These are phyloP conservation scores for Chrysomela aeneicollis DNA, from an alignment of 2,888 invertebrate species.

Conservation along the genomic window DNA sequence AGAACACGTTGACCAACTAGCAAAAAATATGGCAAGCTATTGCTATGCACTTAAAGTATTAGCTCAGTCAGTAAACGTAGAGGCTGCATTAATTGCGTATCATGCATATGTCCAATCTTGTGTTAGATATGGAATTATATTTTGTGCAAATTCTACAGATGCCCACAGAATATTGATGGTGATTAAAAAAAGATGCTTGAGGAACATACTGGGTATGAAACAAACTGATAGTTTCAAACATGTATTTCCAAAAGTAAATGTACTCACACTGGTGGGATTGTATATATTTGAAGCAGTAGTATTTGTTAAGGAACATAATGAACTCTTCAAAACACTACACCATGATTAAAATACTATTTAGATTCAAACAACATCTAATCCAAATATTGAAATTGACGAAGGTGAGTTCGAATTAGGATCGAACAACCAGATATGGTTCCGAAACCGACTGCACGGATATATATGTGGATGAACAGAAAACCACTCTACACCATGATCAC, in stretches of 20 bases:
- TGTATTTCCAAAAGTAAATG: no score
- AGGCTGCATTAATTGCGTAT: constrained; percentile 10
- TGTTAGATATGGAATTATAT: constrained; percentile 14
- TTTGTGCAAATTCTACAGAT: constrained; percentile 1
- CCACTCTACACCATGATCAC: no score
- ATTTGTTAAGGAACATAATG: no score
- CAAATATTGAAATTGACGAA: background rate
- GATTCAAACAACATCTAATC: constrained; percentile 6
- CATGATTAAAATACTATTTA: constrained; percentile 4
- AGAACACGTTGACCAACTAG: background rate
- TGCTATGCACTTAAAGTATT: constrained; percentile 14
- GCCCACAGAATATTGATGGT: background rate
- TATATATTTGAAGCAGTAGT: background rate
- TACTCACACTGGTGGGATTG: no score
- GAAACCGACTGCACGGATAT: no score
- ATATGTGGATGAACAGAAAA: no score
- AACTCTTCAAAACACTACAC: background rate
- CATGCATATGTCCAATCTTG: constrained; percentile 9
- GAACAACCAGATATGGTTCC: no score
- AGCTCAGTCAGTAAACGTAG: constrained; percentile 4
- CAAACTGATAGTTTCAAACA: no score
- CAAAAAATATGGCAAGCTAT: constrained; percentile 8
- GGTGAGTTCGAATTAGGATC: background rate
- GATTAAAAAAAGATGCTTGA: background rate
- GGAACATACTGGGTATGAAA: no score